Base-by-base conservation (phyloP, 2,797 vertebrate species). In the Epinephelus awoara region DNA sequence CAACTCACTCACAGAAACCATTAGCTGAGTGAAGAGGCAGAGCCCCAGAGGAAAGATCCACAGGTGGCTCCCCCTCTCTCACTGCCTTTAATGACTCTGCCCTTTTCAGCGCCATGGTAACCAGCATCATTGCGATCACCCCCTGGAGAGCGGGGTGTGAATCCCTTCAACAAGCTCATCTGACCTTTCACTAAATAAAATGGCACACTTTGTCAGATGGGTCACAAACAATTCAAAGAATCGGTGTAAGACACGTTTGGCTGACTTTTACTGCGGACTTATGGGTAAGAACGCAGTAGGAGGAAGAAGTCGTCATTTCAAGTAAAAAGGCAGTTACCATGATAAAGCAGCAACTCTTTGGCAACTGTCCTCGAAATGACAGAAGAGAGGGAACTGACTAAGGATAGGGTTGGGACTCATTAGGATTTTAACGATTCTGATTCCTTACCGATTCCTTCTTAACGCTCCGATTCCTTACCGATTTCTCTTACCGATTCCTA, bases 61-160 rank as follows among this genome's bases (percentile, higher is more conserved):
- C 84, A 88, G 85, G 84, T 83, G 69, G 18, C 54, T 13, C 54
- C 27, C 46, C 12, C 42, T 5, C 52, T 38, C 46, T 49, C 5
- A 19, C 57, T 46, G 66, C 42, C 73, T 77, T 59, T 78, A 86
- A 77, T 80, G 77, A 80, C 70, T 80, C 63, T 81, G 59, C 29
- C 78, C 78, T 90, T 87, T 85, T 73, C 77, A 75, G 44, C 7
- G 3, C 40, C 62, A 61, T 58, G 55, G 83, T 18, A 82, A 85
- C 76, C n/a, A 70, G 69, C 67, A 74, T 46, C 57, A 63, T 14
- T 21, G 49, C 40, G 27, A 67, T 62, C 79, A 21, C 29, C 66
- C 61, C 72, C 72, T 14, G 13, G 40, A 50, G 62, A 76, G 42
- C n/a, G n/a, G 64, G 73, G 23, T 25, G 50, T 38, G 85, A 71